These are phyloP conservation scores for Pristionchus japonicus DNA, from an alignment of 2,888 invertebrate genomes.

Conservation along the genomic window DNA sequence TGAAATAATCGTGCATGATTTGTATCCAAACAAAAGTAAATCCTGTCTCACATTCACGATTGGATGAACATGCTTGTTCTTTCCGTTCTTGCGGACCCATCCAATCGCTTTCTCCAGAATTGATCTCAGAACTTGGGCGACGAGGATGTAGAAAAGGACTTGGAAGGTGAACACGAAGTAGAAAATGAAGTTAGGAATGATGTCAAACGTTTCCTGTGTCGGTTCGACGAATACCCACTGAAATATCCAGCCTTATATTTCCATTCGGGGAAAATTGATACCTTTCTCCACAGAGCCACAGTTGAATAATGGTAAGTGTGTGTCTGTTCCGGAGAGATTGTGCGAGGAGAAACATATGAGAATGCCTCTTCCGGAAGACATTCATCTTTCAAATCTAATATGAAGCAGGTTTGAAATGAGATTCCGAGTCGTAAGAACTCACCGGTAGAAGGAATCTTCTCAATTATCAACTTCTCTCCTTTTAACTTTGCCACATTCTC, in stretches of 20 bases:
- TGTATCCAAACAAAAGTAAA: not conserved
- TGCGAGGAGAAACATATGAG: not conserved
- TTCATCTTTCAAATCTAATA: not conserved
- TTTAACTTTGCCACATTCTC: not conserved
- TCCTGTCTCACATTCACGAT: not conserved
- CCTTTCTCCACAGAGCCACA: constrained; percentile 13
- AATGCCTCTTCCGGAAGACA: not conserved
- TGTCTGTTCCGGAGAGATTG: not conserved
- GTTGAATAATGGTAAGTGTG: not conserved
- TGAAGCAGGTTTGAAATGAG: not conserved
- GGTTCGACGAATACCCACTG: constrained; percentile 21
- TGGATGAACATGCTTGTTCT: not conserved
- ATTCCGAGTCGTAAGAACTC: no score
- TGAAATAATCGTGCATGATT: not conserved
- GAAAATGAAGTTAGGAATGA: not conserved
- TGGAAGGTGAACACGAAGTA: not conserved
- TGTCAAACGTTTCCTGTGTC: not conserved
- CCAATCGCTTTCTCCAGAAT: constrained; percentile 1
- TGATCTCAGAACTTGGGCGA: not conserved
- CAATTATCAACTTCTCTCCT: not conserved
- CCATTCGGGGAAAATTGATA: not conserved
- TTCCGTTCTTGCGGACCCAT: not conserved
- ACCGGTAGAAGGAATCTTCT: not conserved
- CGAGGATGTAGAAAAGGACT: not conserved
- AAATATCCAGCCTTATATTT: no score